Conservation (phyloP, 2,113 vertebrate genomes). For the Cyanoliseus patagonus region DNA sequence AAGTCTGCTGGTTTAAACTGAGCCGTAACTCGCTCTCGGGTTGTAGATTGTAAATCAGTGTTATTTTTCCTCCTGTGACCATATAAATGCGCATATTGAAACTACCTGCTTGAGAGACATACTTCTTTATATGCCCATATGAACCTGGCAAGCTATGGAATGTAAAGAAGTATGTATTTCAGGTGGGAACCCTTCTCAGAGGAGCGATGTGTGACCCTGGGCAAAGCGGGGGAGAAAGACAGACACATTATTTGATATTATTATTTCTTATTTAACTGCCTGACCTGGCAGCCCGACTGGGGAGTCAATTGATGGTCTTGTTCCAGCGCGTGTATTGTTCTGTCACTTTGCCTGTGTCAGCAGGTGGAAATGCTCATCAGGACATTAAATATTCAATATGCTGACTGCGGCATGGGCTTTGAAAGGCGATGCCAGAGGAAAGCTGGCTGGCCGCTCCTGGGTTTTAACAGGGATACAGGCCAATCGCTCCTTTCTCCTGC, state of each 20-base stretch:
- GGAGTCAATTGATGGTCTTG: conserved; percentile 83
- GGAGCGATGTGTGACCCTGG: conserved; percentile 39
- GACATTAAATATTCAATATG: conserved; percentile 99
- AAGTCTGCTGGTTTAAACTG: conserved; percentile 24
- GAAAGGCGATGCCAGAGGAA: conserved; percentile 82
- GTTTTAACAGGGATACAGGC: conserved; percentile 32
- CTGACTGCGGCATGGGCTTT: conserved; percentile 94
- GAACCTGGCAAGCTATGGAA: conserved; percentile 98
- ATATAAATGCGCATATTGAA: conserved; percentile 66
- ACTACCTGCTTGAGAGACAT: conserved; percentile 94
- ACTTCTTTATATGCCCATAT: conserved; percentile 99
- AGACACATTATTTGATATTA: conserved; percentile 49
- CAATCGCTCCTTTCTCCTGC: neutral
- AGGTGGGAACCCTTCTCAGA: conserved; percentile 81
- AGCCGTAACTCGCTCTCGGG: conserved; percentile 45
- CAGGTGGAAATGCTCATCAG: conserved; percentile 96
- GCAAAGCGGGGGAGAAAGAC: conserved; percentile 27
- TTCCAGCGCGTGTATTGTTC: conserved; percentile 89
- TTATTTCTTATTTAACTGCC: conserved; percentile 35
- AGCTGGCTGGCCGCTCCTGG: conserved; percentile 58
- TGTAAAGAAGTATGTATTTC: conserved; percentile 99
- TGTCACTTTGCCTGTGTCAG: conserved; percentile 99
- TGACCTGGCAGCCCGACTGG: conserved; percentile 70
- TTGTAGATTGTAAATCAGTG: conserved; percentile 63
- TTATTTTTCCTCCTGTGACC: conserved; percentile 66